Base-by-base conservation (phyloP, 1,140 invertebrate genomes). In the Lepeophtheirus salmonis region DNA sequence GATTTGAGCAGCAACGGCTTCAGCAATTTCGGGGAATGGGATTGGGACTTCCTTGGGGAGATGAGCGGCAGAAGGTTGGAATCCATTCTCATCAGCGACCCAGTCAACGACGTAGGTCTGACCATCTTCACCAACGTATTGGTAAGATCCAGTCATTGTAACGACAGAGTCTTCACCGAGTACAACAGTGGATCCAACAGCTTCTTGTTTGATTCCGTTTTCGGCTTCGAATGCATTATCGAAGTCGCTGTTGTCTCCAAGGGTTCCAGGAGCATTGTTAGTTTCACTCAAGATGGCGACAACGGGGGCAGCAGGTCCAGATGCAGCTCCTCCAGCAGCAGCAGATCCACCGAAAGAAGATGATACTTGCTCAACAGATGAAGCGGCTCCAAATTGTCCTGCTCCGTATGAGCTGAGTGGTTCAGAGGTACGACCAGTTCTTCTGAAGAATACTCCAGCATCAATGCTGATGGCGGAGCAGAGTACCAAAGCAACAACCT, bases 21-120 rank as follows among this genome's bases (percentile, higher is more conserved):
- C 62, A 20, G 62, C 48, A 16, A 60, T 30, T 50, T 64, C 51
- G 56, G 56, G 55, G 26, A 30, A 25, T 25, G 22, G 13, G 0
- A 51, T 20, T 10, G 30, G 21, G 54, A 61, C 22, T 14, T 61
- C 21, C 3, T 48, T 48, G 48, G 62, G 62, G 12, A 63, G 66
- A 50, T 78, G 75, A 50, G 70, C 76, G 21, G 77, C 77, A n/a
- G 69, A 64, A 21, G 80, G 72, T 48, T 74, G 67, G 69, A 80
- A 82, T 16, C 80, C 80, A 64, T 80, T 79, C 65, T 81, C 78
- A 65, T 82, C 80, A 26, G 80, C 80, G 17, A 73, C 75, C 67
- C 73, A 73, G 10, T 62, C 64, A 17, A 71, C 56, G 10, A 61
- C 14, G 49, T 62, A 41, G n/a, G 21, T 50, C 20, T 63, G 24